Evolutionary conservation across 2,888 invertebrate genomes (phyloP).

Genomic region (Caenorhabditis drosophilae): DNA sequence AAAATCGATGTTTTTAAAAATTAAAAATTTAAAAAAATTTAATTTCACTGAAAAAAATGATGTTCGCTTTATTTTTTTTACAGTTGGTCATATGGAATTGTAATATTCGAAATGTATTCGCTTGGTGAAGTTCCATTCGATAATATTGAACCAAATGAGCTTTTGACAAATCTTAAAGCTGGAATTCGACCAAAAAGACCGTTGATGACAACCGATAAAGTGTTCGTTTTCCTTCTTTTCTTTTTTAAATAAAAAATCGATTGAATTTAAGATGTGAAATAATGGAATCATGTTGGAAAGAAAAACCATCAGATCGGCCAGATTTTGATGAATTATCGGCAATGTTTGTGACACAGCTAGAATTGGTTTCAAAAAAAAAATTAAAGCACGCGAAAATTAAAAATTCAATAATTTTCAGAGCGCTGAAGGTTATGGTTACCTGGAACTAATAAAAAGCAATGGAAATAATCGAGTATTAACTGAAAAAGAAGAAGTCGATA

Average conservation of each 20-base stretch:
- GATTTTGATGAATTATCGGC: constrained; percentile 56
- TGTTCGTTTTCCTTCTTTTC: constrained; percentile 43
- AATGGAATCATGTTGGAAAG: constrained; percentile 63
- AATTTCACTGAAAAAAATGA: too few species aligned
- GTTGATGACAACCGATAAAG: constrained; percentile 54
- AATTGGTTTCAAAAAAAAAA: constrained; percentile 26
- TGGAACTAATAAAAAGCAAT: constrained; percentile 43
- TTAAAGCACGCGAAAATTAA: neutral
- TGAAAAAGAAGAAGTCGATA: constrained; percentile 1
- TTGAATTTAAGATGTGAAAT: constrained; percentile 52
- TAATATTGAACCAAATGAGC: constrained; percentile 55
- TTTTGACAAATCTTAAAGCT: constrained; percentile 49
- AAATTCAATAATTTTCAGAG: constrained; percentile 23
- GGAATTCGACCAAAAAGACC: constrained; percentile 60
- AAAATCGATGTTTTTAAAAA: too few species aligned
- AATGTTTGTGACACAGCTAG: constrained; percentile 57
- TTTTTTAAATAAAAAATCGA: constrained; percentile 3
- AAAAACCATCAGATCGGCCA: constrained; percentile 56
- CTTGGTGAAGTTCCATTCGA: constrained; percentile 61
- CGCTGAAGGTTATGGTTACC: constrained; percentile 59
- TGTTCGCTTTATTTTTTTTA: constrained; percentile 5
- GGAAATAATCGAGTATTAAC: constrained; percentile 44
- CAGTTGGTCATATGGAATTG: constrained; percentile 63
- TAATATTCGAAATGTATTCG: constrained; percentile 65
- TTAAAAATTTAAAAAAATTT: too few species aligned